Evolutionary conservation across 2,113 vertebrate genomes (phyloP), one percentile per base, ranked within the genome.

Genomic region (Pseudorectes ferrugineus): DNA sequence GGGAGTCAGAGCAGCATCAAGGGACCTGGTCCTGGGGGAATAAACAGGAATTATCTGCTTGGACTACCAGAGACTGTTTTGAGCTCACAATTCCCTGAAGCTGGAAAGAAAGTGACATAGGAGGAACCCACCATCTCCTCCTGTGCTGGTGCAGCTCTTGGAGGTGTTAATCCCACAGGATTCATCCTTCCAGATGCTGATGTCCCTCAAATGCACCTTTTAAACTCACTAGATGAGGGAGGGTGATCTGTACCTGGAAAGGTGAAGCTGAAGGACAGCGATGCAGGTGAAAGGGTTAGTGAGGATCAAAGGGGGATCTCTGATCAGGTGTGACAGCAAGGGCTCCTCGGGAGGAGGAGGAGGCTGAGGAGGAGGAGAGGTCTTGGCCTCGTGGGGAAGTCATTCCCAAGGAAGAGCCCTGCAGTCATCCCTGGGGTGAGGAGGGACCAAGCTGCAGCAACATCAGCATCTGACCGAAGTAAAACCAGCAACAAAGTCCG

Each of bases 91-190:
- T 9, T 35, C 40, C 45, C 36, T 24, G 33, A 33, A 24, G 16
- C 12, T 61, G 58, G 49, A 61, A 40, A 73, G 51, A 17, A 45
- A 45, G 58, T 0, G 22, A 9, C 8, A 4, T 0, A 31, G 13
- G 35, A 76, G 49, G 72, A 67, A 24, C 52, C 43, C 58, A 38
- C 40, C 36, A 31, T 7, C 49, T 68, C 57, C 61, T 78, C 65
- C 46, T 24, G n/a, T 28, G 33, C 66, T 25, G n/a, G 5, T 21
- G 70, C 38, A 74, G 42, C 61, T 79, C 86, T 21, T 24, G 29
- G 87, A 59, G 49, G 49, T 14, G 58, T 38, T 7, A 36, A 18
- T 55, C 31, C 36, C 51, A 45, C 5, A 3, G 52, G 40, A 35
- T 55, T 61, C 42, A 33, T 19, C 54, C n/a, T 46, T 36, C 22